Evolutionary conservation across 2,797 vertebrate genomes (phyloP), one percentile per base, ranked within the genome.

Genomic region (Periparus ater): DNA sequence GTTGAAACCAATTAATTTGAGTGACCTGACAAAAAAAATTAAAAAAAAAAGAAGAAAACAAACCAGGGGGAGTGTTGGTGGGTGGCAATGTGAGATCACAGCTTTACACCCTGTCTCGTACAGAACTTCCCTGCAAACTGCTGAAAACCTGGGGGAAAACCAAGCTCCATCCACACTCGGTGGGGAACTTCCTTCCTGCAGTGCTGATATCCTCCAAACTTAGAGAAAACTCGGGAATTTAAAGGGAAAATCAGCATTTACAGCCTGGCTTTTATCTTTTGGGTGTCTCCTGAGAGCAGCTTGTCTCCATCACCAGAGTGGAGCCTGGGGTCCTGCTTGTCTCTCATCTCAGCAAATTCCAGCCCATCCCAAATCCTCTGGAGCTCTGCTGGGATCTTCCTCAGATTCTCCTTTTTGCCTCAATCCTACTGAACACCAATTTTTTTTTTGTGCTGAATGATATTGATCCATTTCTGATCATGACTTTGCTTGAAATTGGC

Each of bases 1-100:
- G 34, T 61, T 77, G 82, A 88, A 89, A 90, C 68, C 88, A 90
- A 90, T 94, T 95, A 96, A 92, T 96, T 83, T 85, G 54, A 77
- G 17, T 65, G 85, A 74, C 68, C 75, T 78, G 81, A 92, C 10
- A 42, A 67, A 89, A 85, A 60, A 34, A 30, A 45, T 17, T 40
- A 42, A 29, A 25, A 12, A 18, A 53, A 22, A 32, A 22, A 19
- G 4, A 11, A 32, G 27, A 53, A 53, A 26, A 42, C 2, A 42
- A 42, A 42, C 9, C 48, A 10, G 18, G 23, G 32, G 45, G 27
- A 34, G 29, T 44, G 65, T 10, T 85, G 27, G 67, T 82, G 89
- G 58, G 75, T 90, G 74, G 90, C 48, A 92, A 86, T 57, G 93
- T 87, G 91, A 96, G 89, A 94, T 92, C 76, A 17, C 90, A 86